These are phyloP conservation scores for Stictocephala bisonia DNA, from an alignment of 2,888 invertebrate genomes.

Conservation along the genomic window DNA sequence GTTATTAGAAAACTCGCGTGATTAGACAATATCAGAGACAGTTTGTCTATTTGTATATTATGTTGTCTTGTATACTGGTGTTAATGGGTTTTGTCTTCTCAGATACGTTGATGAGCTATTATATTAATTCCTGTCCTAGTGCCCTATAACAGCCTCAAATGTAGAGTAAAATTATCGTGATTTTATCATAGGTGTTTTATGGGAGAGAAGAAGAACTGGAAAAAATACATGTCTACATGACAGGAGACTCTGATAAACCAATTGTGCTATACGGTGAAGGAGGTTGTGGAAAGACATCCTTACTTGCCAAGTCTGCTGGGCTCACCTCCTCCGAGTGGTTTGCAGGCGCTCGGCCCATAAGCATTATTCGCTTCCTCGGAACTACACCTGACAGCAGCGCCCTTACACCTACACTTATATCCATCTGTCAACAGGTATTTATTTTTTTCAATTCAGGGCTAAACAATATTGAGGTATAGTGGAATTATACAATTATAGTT, in stretches of 20 bases:
- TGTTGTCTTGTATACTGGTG: neutral
- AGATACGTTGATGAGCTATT: too few relatives aligned
- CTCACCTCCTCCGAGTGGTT: conserved; percentile 81
- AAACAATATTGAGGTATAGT: too few relatives aligned
- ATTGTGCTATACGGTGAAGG: conserved; percentile 94
- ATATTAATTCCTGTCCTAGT: too few relatives aligned
- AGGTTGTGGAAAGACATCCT: conserved; percentile 97
- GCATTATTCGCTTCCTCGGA: conserved; percentile 92
- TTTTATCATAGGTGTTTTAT: conserved; percentile 85
- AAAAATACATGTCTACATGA: conserved; percentile 84
- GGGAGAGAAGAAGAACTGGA: conserved; percentile 89
- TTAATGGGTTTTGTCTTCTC: neutral
- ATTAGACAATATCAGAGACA: too few relatives aligned
- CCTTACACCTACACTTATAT: conserved; percentile 92
- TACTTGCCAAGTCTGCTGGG: conserved; percentile 92
- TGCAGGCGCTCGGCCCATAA: conserved; percentile 80
- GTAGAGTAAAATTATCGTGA: neutral
- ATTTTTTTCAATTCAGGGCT: neutral
- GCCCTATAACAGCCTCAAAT: neutral
- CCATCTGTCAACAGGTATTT: conserved; percentile 91
- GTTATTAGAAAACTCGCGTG: too few relatives aligned
- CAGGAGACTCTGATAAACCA: conserved; percentile 86
- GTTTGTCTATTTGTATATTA: neutral
- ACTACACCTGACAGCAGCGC: conserved; percentile 98
- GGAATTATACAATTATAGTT: too few relatives aligned